phyloP scores from a whole-genome alignment of 2,888 invertebrate species.

The Sturmia bella region DNA sequence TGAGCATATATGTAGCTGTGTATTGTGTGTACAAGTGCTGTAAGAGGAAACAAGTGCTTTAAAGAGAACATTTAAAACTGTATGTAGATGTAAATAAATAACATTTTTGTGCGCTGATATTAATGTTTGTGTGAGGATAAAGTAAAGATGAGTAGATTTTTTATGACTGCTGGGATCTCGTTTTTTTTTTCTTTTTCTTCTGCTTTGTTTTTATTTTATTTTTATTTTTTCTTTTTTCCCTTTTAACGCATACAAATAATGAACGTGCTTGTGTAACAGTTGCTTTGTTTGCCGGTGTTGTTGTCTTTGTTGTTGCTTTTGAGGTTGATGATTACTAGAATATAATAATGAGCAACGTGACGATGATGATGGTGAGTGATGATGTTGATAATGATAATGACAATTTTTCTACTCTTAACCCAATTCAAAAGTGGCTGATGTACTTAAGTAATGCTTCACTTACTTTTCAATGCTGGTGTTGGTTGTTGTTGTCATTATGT shows the following conservation, averaged over 20 bases:
- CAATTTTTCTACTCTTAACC: conserved; percentile 58
- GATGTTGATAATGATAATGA: conserved; percentile 35
- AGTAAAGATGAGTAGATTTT: conserved; percentile 14
- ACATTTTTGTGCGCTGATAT: background rate
- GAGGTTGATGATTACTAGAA: background rate
- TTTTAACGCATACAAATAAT: conserved; percentile 53
- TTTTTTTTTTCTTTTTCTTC: background rate
- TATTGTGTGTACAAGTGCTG: background rate
- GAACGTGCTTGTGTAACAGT: conserved; percentile 13
- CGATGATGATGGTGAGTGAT: conserved; percentile 8
- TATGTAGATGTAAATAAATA: background rate
- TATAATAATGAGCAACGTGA: conserved; percentile 6
- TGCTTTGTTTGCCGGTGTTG: background rate
- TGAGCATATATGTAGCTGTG: background rate
- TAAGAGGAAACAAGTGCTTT: background rate
- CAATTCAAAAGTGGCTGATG: conserved; percentile 47
- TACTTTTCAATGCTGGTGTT: conserved; percentile 59
- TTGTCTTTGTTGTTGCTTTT: background rate
- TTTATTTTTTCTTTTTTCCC: background rate
- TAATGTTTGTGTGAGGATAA: background rate
- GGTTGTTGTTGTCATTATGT: conserved; percentile 13
- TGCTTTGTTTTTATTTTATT: background rate
- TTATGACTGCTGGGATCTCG: conserved; percentile 11
- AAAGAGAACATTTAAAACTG: background rate
- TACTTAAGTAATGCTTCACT: conserved; percentile 46